A percentile compares a stretch with the other conserved stretches of the same genome.
Conservation (phyloP, 2,113 vertebrate species). For the Antechinus flavipes region DNA sequence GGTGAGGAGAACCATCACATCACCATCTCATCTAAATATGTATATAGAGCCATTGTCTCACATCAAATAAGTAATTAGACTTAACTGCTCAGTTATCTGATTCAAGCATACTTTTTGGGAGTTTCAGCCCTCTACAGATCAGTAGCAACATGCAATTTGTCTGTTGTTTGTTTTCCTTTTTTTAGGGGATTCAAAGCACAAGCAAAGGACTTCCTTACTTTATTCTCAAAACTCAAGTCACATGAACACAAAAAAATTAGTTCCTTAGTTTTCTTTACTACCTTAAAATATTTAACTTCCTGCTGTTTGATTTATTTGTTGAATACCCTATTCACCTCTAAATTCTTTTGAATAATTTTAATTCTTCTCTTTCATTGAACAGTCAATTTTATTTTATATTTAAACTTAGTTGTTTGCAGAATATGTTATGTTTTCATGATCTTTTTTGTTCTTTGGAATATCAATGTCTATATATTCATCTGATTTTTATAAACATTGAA, state of each 20-base stretch:
- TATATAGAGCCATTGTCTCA: too few species aligned
- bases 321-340: not conserved
- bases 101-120: too few species aligned
- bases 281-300: not conserved
- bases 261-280: not conserved
- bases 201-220: not conserved
- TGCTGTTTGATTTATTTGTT: not conserved
- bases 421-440: not conserved
- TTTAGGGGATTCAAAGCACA: not conserved
- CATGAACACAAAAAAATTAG: not conserved
- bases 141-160: too few species aligned
- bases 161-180: not conserved
- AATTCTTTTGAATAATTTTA: not conserved
- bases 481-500: not conserved
- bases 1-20: too few species aligned
- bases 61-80: too few species aligned
- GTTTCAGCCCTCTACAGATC: too few species aligned
- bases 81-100: too few species aligned
- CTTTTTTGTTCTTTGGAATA: not conserved
- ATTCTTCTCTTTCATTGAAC: not conserved
- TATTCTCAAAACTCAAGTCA: not conserved
- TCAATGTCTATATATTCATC: not conserved
- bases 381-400: not conserved
- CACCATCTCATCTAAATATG: too few species aligned
- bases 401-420: not conserved